Evolutionary conservation across 35 echinoderm and acorn worm genomes (phyloP), one percentile per base, ranked within the genome.

Genomic region (Acanthaster planci): DNA sequence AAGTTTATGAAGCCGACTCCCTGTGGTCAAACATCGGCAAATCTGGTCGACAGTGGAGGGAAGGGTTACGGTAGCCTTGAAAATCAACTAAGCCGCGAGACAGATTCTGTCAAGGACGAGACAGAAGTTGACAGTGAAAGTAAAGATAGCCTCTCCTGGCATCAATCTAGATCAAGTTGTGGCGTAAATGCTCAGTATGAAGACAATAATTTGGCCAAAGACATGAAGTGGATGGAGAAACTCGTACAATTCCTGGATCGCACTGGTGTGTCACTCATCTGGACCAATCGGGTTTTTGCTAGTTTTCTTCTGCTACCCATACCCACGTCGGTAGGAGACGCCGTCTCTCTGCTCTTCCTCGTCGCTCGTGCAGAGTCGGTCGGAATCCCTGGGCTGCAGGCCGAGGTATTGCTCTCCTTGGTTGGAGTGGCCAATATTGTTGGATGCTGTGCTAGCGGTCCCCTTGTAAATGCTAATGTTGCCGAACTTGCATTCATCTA

Each of bases 1-100:
- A 51, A 38, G 21, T 21, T 81, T 18, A 81, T 81, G 51, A 81
- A 81, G n/a, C 79, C n/a, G n/a, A n/a, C n/a, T n/a, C n/a, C 42
- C 12, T 47, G 4, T 47, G 42, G 42, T 47, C 42, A 47, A 4
- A 47, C 42, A 4, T 12, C 4, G 42, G 12, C 42, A 47, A 47
- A 12, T 6, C 42, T 47, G 42, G 12, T 47, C 42, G 12, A 47
- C 4, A 47, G 42, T 47, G 42, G 12, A 47, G 42, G 42, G 12
- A 12, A 4, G 12, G 42, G 42, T 47, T 47, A 47, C 42, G 42
- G 42, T 12, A 47, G 42, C 42, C 42, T 47, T 4, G 12, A 4
- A 6, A 12, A 47, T 47, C 42, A 4, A 12, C 42, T 12, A 47
- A 47, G 42, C 12, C 42, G 4, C 12, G 42, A 47, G 4, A 6